Evolutionary conservation across 2,797 vertebrate genomes (phyloP), one percentile per base, ranked within the genome.

Genomic region (Neosilurus hyrtlii): DNA sequence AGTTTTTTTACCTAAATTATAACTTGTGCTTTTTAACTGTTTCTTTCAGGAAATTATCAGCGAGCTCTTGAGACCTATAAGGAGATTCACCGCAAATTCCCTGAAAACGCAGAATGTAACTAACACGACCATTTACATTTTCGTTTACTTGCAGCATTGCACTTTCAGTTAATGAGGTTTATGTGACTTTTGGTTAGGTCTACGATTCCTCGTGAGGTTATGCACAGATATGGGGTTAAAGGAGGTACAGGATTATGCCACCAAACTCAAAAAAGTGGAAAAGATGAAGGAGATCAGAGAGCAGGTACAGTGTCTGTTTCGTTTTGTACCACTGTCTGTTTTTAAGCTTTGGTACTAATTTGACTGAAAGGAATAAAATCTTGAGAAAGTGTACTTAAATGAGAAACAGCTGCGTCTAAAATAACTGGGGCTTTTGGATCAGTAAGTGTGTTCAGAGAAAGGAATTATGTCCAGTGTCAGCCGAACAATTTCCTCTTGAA

Each of bases 51-150:
- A 90, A 98, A 99, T 93, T 99, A 98, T 91, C 98, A 97, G 85
- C 97, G 96, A 92, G 95, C 98, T 72, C 92, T 98, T 87, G 96
- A 98, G 85, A 98, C 96, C 0, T 99, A 99, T 79, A 98, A 96
- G 93, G 94, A 95, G 52, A 97, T 98, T 91, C 96, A 99, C 86
- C 93, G 92, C 90, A 97, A 93, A 91, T 99, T 99, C 91, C 97
- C 97, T 30, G 98, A 99, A 87, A 98, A 98, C 54, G 92, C 95
- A 72, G 97, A 99, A 94, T 99, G 98, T 99, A 96, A 96, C 86
- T 82, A 12, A 54, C 80, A 79, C 5, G 6, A 49, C 22, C 6
- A 4, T 4, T 83, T 20, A 4, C 9, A 67, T 4, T 43, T 76
- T 79, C n/a, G 4, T 67, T 76, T 71, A 43, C 30, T 8, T 16